These are phyloP conservation scores for Trematomus loennbergii DNA, from an alignment of 2,113 vertebrate genomes.

Conservation along the genomic window DNA sequence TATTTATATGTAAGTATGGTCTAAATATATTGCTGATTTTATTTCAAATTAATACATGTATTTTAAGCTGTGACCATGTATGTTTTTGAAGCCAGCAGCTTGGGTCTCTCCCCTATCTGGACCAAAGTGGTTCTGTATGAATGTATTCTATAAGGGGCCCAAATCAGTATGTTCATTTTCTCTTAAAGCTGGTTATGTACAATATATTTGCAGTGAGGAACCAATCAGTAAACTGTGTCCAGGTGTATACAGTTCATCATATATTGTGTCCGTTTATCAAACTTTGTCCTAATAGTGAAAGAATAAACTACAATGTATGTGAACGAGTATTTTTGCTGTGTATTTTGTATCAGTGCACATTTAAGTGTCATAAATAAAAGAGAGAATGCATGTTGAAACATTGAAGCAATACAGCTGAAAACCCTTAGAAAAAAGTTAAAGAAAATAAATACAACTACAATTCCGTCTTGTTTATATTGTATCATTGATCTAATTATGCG, in stretches of 20 bases:
- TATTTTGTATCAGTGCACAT: constrained; percentile 44
- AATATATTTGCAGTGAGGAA: constrained; percentile 58
- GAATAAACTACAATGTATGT: constrained; percentile 67
- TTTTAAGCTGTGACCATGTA: constrained; percentile 65
- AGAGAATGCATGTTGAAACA: not conserved
- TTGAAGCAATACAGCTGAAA: too few relatives aligned
- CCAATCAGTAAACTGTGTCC: constrained; percentile 40
- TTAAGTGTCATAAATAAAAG: constrained; percentile 33
- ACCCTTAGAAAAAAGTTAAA: too few relatives aligned
- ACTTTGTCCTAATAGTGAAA: constrained; percentile 66
- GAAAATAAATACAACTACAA: too few relatives aligned
- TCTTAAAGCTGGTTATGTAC: constrained; percentile 55
- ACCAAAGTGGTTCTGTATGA: constrained; percentile 73
- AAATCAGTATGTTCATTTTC: constrained; percentile 39
- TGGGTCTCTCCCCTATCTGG: constrained; percentile 59
- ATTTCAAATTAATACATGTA: constrained; percentile 42
- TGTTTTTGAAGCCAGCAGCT: constrained; percentile 66
- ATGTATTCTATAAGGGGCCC: constrained; percentile 72
- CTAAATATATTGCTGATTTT: constrained; percentile 37
- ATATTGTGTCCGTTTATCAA: constrained; percentile 62
- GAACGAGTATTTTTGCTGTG: constrained; percentile 39
- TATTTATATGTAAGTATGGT: constrained; percentile 27
- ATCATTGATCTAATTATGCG: too few relatives aligned
- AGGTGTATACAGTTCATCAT: constrained; percentile 63
- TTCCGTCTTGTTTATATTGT: too few relatives aligned